Conservation (phyloP, 2,888 invertebrate species). For the Ectemnius lituratus region DNA sequence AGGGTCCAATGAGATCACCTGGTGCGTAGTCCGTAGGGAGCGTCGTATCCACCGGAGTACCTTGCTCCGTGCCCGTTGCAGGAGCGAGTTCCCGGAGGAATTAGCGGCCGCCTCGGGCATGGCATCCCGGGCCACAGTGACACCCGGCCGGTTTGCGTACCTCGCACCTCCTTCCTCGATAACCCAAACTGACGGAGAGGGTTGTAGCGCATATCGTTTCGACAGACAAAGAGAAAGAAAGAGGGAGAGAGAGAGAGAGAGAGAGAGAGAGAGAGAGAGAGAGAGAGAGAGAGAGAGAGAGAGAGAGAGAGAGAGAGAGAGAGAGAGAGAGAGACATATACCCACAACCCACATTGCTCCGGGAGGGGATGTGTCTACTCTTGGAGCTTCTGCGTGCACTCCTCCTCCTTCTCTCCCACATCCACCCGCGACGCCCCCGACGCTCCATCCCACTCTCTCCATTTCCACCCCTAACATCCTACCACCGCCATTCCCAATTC, state of each 20-base stretch:
- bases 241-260: no score
- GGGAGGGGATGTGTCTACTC: background rate
- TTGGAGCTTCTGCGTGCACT: background rate
- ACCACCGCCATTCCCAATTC: background rate
- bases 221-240: constrained; percentile 20
- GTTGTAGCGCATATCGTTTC: constrained; percentile 25
- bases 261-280: no score
- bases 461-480: background rate
- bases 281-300: no score
- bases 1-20: constrained; percentile 56
- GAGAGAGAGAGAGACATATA: constrained; percentile 20
- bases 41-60: constrained; percentile 77
- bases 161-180: constrained; percentile 49
- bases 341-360: background rate
- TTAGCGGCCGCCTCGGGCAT: constrained; percentile 73
- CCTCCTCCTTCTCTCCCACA: background rate
- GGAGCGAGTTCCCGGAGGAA: constrained; percentile 75
- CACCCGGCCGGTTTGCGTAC: constrained; percentile 60
- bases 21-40: constrained; percentile 65
- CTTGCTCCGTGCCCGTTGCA: constrained; percentile 78
- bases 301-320: no score
- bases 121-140: constrained; percentile 75
- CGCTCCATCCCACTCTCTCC: background rate
- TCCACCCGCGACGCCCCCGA: background rate
- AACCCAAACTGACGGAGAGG: constrained; percentile 42